These are phyloP conservation scores for Xestia xanthographa DNA, from an alignment of 2,888 invertebrate genomes.

Conservation along the genomic window DNA sequence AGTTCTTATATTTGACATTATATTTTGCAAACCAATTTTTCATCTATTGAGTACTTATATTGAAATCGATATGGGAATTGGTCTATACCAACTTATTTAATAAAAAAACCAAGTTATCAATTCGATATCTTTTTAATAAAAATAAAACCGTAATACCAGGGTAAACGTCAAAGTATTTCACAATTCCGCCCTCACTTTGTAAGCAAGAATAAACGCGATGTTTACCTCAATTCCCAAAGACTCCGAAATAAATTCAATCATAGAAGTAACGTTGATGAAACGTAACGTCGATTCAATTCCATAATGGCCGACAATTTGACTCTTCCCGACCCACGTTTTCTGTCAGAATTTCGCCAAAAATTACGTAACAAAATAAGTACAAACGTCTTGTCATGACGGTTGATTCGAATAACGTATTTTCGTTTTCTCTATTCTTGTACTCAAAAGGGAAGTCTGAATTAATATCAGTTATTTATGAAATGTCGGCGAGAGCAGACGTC, in stretches of 20 bases:
- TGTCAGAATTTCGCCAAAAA: slow-evolving; percentile 61
- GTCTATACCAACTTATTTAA: not conserved
- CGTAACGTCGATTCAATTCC: slow-evolving; percentile 65
- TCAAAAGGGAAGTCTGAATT: slow-evolving; percentile 61
- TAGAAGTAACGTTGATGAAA: slow-evolving; percentile 61
- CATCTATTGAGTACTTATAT: not conserved
- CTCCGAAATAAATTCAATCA: slow-evolving; percentile 62
- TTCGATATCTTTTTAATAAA: not conserved
- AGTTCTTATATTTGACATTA: not conserved
- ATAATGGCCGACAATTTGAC: slow-evolving; percentile 64
- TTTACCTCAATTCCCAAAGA: slow-evolving; percentile 32
- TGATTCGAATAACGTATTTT: slow-evolving; percentile 64
- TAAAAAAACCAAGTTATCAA: not conserved
- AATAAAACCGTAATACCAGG: not conserved
- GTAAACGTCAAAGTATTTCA: slow-evolving; percentile 21
- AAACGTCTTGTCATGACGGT: slow-evolving; percentile 67
- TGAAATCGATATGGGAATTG: not conserved
- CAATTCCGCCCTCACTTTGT: not conserved
- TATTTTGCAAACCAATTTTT: not conserved
- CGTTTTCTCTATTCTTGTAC: slow-evolving; percentile 50
- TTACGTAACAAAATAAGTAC: slow-evolving; percentile 63
- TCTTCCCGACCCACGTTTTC: slow-evolving; percentile 53
- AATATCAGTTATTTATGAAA: slow-evolving; percentile 67
- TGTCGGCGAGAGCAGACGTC: slow-evolving; percentile 61
- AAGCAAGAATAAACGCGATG: slow-evolving; percentile 11